phyloP scores from a whole-genome alignment of 2,797 vertebrate species.

The Semaprochilodus insignis region DNA sequence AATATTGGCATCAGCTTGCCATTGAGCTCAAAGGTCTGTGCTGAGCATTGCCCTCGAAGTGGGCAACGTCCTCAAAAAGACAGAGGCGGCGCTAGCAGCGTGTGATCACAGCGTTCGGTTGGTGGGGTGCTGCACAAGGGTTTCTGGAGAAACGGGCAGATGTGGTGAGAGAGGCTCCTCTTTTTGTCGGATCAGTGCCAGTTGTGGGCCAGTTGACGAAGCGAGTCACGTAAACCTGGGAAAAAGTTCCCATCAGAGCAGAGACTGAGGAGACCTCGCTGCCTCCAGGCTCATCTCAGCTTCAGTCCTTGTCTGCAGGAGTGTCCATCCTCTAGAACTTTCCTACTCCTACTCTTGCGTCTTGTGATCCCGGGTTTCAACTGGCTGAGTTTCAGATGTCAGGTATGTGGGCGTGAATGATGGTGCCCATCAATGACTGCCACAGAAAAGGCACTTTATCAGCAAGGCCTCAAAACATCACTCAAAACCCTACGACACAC shows the following conservation, averaged over 20 bases:
- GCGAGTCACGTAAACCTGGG: neutral
- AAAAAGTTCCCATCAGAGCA: constrained; percentile 1
- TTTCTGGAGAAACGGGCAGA: neutral
- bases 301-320: neutral
- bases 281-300: neutral
- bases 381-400: neutral
- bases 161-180: neutral
- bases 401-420: neutral
- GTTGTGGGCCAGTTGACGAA: neutral
- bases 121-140: neutral
- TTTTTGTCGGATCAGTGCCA: neutral
- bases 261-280: neutral
- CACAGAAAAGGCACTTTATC: neutral
- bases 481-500: neutral
- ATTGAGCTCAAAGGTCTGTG: constrained; percentile 21
- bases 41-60: constrained; percentile 13
- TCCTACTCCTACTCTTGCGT: neutral
- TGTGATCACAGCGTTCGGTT: no score
- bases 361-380: neutral
- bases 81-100: neutral
- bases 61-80: constrained; percentile 11
- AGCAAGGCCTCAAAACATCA: neutral
- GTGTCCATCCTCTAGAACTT: neutral
- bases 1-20: constrained; percentile 31
- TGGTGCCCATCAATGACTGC: neutral